phyloP scores from a whole-genome alignment of 1,140 invertebrate genomes.

The Drosophila sp. region DNA sequence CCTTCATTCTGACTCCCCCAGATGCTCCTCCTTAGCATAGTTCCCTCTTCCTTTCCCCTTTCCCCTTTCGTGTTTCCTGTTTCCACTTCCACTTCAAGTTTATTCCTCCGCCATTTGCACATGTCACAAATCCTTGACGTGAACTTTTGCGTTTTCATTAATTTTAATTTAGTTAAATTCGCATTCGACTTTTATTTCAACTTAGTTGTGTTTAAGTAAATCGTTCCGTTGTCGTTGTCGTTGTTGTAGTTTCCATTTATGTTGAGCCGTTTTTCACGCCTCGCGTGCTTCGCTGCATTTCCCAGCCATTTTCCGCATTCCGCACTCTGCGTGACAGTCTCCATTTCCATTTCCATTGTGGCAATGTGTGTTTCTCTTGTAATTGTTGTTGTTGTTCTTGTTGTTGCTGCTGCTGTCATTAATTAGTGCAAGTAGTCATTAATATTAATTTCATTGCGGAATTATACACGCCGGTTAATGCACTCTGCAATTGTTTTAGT shows the following conservation, averaged over 20 bases:
- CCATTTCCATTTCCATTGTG: slow-evolving; percentile 56
- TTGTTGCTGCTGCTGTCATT: slow-evolving; percentile 32
- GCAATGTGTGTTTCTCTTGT: slow-evolving; percentile 32
- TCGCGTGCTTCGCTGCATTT: slow-evolving; percentile 59
- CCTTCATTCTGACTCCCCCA: neutral
- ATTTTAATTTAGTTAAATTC: slow-evolving; percentile 59
- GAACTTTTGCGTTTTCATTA: slow-evolving; percentile 61
- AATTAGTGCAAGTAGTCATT: slow-evolving; percentile 69
- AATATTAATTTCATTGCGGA: slow-evolving; percentile 73
- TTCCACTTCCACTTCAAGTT: slow-evolving; percentile 7
- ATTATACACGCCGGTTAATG: slow-evolving; percentile 77
- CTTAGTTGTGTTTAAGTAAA: slow-evolving; percentile 50
- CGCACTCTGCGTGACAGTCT: slow-evolving; percentile 65
- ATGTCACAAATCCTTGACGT: slow-evolving; percentile 28
- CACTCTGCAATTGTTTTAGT: slow-evolving; percentile 57
- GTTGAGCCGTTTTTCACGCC: slow-evolving; percentile 34
- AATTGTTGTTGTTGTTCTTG: slow-evolving; percentile 29
- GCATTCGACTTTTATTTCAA: slow-evolving; percentile 26
- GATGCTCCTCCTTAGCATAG: neutral
- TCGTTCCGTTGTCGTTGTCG: slow-evolving; percentile 36
- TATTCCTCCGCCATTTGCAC: slow-evolving; percentile 23
- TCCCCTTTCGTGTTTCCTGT: neutral
- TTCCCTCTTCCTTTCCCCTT: neutral
- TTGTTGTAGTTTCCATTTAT: slow-evolving; percentile 25
- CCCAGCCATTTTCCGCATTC: slow-evolving; percentile 56